Base-by-base conservation (phyloP, 1,140 invertebrate genomes). In the Venustaconcha ellipsiformis region DNA sequence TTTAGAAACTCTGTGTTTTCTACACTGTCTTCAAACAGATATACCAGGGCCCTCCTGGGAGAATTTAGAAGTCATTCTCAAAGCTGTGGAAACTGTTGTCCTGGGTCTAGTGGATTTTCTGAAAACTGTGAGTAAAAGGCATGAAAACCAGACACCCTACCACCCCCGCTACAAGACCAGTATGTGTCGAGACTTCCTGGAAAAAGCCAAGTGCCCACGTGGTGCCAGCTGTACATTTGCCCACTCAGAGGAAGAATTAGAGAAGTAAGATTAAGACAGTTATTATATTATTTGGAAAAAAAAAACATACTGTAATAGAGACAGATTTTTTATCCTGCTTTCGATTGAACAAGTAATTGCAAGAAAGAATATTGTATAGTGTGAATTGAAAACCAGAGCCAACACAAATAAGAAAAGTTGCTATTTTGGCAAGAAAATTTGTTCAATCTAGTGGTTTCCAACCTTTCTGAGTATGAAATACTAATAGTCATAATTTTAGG, bases 221-320 rank as follows among this genome's bases (percentile, higher is more conserved):
- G 95, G 96, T 11, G 93, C 92, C 23, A 94, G 93, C 83, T 99
- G 97, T 88, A 97, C 95, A 0, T 98, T 97, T 91, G 96, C 96
- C 55, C 96, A 98, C 88, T 96, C 95, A 14, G 94, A 95, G 76
- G 94, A 96, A 75, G 96, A 99, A 89, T 90, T 97, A 20, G 96
- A 97, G 85, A 95, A 94, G 92, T 96, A 80, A 76, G 79, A 55
- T 14, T 18, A 48, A 48, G 37, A 48, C 37, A 48, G 6, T 48
- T 48, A 48, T 11, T 48, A 48, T 8, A 48, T 11, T 48, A 48
- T 6, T 48, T 48, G 37, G n/a, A n/a, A n/a, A 48, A 48, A 8
- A 48, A 48, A 48, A 48, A 30, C 26, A 2, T 8, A 37, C 37
- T 48, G 37, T 48, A 48, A 48, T 8, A 48, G 37, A 37, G 37